Evolutionary conservation across 2,888 invertebrate genomes (phyloP).

Genomic region (Sarcophaga caerulescens): DNA sequence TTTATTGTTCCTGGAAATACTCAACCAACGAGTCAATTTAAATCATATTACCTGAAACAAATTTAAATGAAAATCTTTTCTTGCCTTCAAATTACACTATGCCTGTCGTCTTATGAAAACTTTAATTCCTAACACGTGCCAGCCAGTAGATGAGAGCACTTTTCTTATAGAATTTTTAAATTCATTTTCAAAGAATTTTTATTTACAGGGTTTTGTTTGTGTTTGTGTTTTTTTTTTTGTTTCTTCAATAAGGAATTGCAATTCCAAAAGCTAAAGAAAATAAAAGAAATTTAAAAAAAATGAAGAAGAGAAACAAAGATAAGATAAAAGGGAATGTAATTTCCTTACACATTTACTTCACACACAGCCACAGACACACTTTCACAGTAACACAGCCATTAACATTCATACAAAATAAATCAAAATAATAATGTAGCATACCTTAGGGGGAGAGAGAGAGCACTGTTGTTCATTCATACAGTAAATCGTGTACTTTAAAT

Average conservation of each 20-base stretch:
- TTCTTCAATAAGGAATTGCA: conserved; percentile 15
- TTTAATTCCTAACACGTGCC: conserved; percentile 48
- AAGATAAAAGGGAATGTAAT: conserved; percentile 39
- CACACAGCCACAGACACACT: not conserved
- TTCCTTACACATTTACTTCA: conserved; percentile 13
- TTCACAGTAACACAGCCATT: not conserved
- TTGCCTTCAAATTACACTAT: not conserved
- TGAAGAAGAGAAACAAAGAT: conserved; percentile 15
- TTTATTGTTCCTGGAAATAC: not conserved
- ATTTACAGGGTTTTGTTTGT: no score
- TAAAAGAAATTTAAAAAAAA: not conserved
- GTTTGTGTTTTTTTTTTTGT: not conserved
- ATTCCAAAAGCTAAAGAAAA: conserved; percentile 30
- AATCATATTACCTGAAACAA: conserved; percentile 36
- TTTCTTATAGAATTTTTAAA: not conserved
- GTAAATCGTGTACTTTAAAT: not conserved
- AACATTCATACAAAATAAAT: not conserved
- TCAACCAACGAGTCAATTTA: conserved; percentile 6
- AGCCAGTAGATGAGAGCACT: not conserved
- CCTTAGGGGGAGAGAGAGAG: not conserved
- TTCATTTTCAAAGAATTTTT: no score
- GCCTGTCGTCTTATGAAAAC: not conserved
- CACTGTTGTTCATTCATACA: not conserved
- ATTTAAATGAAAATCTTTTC: not conserved
- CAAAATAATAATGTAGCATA: conserved; percentile 10